Evolutionary conservation across 2,113 vertebrate genomes (phyloP).

Genomic region (Perca flavescens): DNA sequence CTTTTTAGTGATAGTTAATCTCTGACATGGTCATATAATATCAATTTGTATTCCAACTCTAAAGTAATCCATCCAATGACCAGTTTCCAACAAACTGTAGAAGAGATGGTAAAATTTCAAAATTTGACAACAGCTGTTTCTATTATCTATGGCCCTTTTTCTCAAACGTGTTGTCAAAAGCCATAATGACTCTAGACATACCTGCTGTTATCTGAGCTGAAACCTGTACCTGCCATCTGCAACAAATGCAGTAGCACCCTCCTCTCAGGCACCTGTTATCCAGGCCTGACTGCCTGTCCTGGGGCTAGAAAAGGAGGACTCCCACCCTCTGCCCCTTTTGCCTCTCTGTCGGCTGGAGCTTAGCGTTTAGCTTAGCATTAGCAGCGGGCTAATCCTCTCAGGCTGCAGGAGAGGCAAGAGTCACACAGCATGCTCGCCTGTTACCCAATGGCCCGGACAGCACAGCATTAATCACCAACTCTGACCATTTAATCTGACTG

Average conservation of each 20-base stretch:
- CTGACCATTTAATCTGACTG: slow-evolving; percentile 82
- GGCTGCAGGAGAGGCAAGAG: slow-evolving; percentile 74
- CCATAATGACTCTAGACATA: no score
- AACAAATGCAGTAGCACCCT: slow-evolving; percentile 12
- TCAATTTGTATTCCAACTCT: background rate
- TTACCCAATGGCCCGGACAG: slow-evolving; percentile 70
- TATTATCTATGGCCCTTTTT: background rate
- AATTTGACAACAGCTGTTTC: background rate
- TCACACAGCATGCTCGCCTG: slow-evolving; percentile 61
- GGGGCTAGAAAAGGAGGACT: slow-evolving; percentile 33
- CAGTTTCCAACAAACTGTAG: background rate
- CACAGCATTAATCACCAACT: slow-evolving; percentile 78
- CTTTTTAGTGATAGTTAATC: background rate
- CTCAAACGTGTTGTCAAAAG: background rate
- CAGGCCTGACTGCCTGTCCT: slow-evolving; percentile 14
- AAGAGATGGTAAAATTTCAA: background rate
- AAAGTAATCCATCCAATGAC: background rate
- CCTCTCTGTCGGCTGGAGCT: slow-evolving; percentile 59
- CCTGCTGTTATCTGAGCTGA: background rate
- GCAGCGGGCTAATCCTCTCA: slow-evolving; percentile 86
- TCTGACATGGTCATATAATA: background rate
- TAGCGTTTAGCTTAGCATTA: slow-evolving; percentile 82
- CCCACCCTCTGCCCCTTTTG: slow-evolving; percentile 33
- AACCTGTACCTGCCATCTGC: background rate
- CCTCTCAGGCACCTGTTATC: slow-evolving; percentile 29